Evolutionary conservation across 2,113 vertebrate genomes (phyloP), one percentile per base, ranked within the genome.

Genomic region (Dipodomys spectabilis): DNA sequence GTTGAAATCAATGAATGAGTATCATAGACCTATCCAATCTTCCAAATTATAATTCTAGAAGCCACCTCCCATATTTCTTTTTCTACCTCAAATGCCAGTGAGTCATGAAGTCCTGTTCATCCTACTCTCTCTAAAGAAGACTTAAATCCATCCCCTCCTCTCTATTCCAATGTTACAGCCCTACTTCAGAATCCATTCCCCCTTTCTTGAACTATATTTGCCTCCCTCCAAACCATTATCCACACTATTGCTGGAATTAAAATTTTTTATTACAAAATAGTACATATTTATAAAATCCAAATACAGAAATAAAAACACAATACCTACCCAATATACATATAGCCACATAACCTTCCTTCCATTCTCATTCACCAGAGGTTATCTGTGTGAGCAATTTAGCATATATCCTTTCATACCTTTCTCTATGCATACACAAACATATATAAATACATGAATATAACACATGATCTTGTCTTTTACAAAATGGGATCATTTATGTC

Each of bases 221-320:
- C 49, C 90, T 53, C 82, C 74, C 72, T 95, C 44, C 85, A 94
- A 93, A 92, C 79, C 82, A 97, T 53, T 93, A 53, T 95, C 45
- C 90, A 94, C 62, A 93, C 71, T 82, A 80, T 3, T 68, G 28
- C 32, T 93, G 73, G 18, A 80, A 78, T 91, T 89, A 19, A 84
- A 62, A 67, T 35, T 0, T 71, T 97, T 97, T 97, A 96, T 97
- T 97, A 90, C 11, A 95, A 96, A 96, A 49, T 49, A 93, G 93
- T 86, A 94, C 84, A 96, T 62, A 94, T 49, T 87, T 85, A 20
- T 85, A 96, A 95, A 93, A 90, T 80, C 80, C 45, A 94, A 92
- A 90, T 93, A 96, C 81, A 97, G 95, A 95, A 96, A 96, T 94
- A 94, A 96, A 96, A 96, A 68, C 67, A 96, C 7, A 93, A 44